Base-by-base conservation (phyloP, 2,113 vertebrate genomes). In the Barbus barbus region DNA sequence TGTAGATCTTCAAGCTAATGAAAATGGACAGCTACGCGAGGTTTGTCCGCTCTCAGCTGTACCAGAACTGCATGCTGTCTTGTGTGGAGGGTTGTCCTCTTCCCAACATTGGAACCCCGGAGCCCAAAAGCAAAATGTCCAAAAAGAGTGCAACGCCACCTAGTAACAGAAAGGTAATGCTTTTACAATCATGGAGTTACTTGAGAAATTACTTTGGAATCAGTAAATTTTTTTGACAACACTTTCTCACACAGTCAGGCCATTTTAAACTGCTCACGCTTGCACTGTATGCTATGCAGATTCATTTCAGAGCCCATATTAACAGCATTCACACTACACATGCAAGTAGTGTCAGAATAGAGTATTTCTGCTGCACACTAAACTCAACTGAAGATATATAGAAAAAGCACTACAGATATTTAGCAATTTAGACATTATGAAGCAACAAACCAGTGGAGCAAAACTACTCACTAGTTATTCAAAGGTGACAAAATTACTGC, bases 31-130 rank as follows among this genome's bases (percentile, higher is more conserved):
- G 89, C 81, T 90, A 89, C 16, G 67, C 75, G 0, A 72, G 89
- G 1, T 90, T 89, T 7, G 85, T 87, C 4, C 88, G 87, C 28
- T 90, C 88, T 11, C 33, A 78, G 6, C 85, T 90, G 26, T 90
- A 86, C 58, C 88, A 88, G 79, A 85, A 38, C 69, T 97, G 96
- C 85, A 93, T 95, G 87, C 86, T 82, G 51, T 94, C 96, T 0
- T 95, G 96, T 85, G 94, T 93, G n/a, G 94, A 95, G 89, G 94
- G 95, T 0, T 93, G 92, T 61, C 93, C 95, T 13, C 91, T 97
- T 67, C 92, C 94, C 0, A 91, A 91, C 85, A 44, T 61, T 88
- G 72, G 22, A 53, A 84, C 75, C 87, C 85, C 90, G 63, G 71
- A 85, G 86, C 84, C 90, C 81, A 90, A 44, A 78, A 3, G 86